Percentiles rank a stretch among this genome's conserved stretches.
Conservation (phyloP, 2,888 invertebrate genomes). For the Acronicta psi region DNA sequence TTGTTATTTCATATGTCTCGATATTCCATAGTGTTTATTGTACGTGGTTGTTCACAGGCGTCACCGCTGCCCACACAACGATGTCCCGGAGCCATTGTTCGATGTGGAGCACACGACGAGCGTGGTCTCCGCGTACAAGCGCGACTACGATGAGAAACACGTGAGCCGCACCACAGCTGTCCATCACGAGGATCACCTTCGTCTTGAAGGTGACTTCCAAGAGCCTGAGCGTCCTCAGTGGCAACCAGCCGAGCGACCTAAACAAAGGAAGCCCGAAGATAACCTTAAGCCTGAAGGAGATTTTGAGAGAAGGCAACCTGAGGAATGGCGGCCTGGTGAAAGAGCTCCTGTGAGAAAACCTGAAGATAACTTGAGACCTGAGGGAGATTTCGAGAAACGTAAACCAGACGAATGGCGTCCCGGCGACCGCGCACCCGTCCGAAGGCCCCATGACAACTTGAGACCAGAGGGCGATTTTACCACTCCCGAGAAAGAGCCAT, state of each 20-base stretch:
- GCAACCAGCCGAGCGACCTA: slow-evolving; percentile 89
- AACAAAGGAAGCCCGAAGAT: slow-evolving; percentile 88
- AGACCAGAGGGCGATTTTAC: slow-evolving; percentile 59
- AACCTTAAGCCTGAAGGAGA: slow-evolving; percentile 89
- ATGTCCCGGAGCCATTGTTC: slow-evolving; percentile 89
- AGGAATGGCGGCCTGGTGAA: slow-evolving; percentile 86
- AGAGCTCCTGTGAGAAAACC: slow-evolving; percentile 77
- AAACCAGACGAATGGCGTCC: slow-evolving; percentile 77
- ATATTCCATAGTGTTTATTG: too few relatives aligned
- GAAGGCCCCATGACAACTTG: slow-evolving; percentile 85
- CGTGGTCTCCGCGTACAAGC: slow-evolving; percentile 90
- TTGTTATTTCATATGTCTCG: too few relatives aligned
- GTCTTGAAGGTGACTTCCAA: slow-evolving; percentile 92
- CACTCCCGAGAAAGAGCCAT: slow-evolving; percentile 84
- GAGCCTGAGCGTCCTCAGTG: slow-evolving; percentile 83
- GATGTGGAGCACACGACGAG: slow-evolving; percentile 88
- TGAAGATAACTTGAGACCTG: slow-evolving; percentile 87
- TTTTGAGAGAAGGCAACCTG: slow-evolving; percentile 81
- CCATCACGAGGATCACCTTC: slow-evolving; percentile 92
- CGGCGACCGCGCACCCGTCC: slow-evolving; percentile 81
- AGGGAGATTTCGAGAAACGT: slow-evolving; percentile 84
- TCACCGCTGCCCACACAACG: slow-evolving; percentile 94
- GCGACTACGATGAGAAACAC: slow-evolving; percentile 91
- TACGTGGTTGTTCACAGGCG: slow-evolving; percentile 87
- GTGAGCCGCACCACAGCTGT: slow-evolving; percentile 89